Evolutionary conservation across 1,140 invertebrate genomes (phyloP).

Genomic region (Tachypleus tridentatus): DNA sequence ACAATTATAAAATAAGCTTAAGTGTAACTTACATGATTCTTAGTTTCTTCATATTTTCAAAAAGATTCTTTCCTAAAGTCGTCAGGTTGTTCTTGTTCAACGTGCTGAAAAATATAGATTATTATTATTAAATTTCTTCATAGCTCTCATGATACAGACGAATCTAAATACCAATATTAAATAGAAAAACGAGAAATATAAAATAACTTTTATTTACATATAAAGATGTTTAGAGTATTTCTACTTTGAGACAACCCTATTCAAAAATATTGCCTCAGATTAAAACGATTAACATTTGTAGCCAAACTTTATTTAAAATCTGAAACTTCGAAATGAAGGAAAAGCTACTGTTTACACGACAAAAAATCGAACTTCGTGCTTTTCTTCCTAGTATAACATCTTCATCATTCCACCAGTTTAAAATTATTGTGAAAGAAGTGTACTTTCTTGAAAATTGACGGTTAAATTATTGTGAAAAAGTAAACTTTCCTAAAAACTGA

Average conservation of each 20-base stretch:
- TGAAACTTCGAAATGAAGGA: not conserved
- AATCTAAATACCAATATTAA: constrained; percentile 5
- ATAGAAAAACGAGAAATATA: not conserved
- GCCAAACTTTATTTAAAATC: not conserved
- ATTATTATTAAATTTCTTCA: not conserved
- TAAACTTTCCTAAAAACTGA: no score
- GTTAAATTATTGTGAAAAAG: no score
- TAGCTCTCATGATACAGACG: not conserved
- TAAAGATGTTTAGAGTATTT: not conserved
- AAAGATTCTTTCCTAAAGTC: constrained; percentile 60
- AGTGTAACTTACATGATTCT: constrained; percentile 55
- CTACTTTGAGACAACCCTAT: not conserved
- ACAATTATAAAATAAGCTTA: not conserved
- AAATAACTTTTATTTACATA: constrained; percentile 1
- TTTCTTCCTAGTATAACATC: no score
- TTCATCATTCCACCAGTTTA: no score
- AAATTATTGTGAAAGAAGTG: no score
- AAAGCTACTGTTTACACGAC: no score
- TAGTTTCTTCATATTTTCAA: constrained; percentile 61
- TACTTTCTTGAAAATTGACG: no score
- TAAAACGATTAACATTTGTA: not conserved
- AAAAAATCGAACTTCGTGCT: no score
- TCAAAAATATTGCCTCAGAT: not conserved
- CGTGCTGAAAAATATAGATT: constrained; percentile 48
- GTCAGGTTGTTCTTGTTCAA: constrained; percentile 91